These are phyloP conservation scores for Heterochromis multidens DNA, from an alignment of 2,113 vertebrate genomes.

Conservation along the genomic window DNA sequence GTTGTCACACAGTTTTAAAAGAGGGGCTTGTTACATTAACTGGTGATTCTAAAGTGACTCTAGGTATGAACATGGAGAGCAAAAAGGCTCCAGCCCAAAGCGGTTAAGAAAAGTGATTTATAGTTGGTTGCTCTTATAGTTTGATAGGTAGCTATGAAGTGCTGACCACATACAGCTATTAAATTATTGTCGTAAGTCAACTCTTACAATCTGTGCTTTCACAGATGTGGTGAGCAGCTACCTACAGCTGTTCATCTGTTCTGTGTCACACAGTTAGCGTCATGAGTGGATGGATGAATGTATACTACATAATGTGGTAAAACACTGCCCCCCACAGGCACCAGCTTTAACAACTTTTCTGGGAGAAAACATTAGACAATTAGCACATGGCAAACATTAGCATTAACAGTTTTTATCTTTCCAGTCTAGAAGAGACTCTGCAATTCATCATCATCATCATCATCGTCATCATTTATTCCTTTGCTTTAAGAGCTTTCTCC, in stretches of 20 bases:
- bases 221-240: too few relatives aligned
- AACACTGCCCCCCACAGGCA: too few relatives aligned
- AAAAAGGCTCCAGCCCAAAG: background rate
- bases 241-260: background rate
- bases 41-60: fast-evolving
- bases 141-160: background rate
- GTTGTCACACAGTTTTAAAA: background rate
- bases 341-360: too few relatives aligned
- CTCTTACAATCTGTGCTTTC: background rate
- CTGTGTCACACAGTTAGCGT: background rate
- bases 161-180: background rate
- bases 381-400: too few relatives aligned
- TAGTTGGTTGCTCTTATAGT: background rate
- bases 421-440: too few relatives aligned
- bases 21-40: background rate
- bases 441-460: too few relatives aligned
- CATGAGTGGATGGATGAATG: background rate
- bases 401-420: too few relatives aligned
- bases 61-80: background rate
- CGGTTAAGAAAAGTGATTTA: background rate
- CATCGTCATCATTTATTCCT: too few relatives aligned
- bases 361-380: too few relatives aligned
- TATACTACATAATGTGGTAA: fast-evolving
- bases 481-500: too few relatives aligned
- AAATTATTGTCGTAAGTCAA: too few relatives aligned